A percentile compares a stretch with the other conserved stretches of the same genome.
Conservation (phyloP, 2,888 invertebrate species). For the Oxycera nigricornis region DNA sequence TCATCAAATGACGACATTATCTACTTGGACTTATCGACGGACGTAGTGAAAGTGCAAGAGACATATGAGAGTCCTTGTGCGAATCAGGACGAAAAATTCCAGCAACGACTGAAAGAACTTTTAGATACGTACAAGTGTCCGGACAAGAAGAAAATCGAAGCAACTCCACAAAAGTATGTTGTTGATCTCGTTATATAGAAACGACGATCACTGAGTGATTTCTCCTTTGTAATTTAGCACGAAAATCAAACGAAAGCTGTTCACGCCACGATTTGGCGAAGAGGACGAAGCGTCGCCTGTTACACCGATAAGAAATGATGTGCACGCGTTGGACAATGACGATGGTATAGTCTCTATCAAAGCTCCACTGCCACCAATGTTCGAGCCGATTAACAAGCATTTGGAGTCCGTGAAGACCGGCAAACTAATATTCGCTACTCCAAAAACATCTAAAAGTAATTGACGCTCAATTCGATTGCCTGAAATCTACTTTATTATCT, state of each 20-base stretch:
- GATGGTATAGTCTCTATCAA: slow-evolving; percentile 42
- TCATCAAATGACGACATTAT: slow-evolving; percentile 50
- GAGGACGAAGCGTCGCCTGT: slow-evolving; percentile 50
- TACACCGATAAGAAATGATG: slow-evolving; percentile 27
- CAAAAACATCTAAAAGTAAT: slow-evolving; percentile 42
- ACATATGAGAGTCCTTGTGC: slow-evolving; percentile 50
- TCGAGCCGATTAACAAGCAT: slow-evolving; percentile 52
- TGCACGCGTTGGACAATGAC: slow-evolving; percentile 39
- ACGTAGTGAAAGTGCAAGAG: slow-evolving; percentile 54
- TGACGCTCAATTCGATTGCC: neutral
- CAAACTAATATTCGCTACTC: slow-evolving; percentile 52
- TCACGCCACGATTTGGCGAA: slow-evolving; percentile 55
- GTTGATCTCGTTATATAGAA: neutral
- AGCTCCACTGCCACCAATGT: slow-evolving; percentile 49
- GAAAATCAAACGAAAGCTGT: slow-evolving; percentile 55
- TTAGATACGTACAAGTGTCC: slow-evolving; percentile 52
- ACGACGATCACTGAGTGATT: too few relatives aligned
- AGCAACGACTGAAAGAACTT: slow-evolving; percentile 53
- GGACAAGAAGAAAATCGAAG: slow-evolving; percentile 53
- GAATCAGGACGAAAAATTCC: slow-evolving; percentile 52
- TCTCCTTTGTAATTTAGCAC: neutral
- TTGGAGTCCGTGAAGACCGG: slow-evolving; percentile 53
- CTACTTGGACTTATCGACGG: slow-evolving; percentile 57
- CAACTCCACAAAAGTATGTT: slow-evolving; percentile 49
- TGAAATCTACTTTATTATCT: too few relatives aligned